phyloP scores from a whole-genome alignment of 2,888 invertebrate species.

The Dexiosoma caninum region DNA sequence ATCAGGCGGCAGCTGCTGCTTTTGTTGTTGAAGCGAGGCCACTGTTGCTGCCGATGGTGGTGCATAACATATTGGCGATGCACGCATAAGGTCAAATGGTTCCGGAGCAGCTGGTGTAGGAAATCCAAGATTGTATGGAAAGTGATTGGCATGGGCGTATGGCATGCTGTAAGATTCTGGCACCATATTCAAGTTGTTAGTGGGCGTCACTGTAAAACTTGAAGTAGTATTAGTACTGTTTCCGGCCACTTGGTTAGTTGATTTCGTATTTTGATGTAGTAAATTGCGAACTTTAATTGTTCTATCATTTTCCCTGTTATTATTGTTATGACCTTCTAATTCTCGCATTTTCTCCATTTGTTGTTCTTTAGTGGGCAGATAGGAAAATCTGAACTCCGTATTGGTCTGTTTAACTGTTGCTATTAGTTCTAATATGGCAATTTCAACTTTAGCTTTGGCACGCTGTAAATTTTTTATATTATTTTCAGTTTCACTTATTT shows the following conservation, averaged over 20 bases:
- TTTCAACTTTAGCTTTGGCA: conserved; percentile 76
- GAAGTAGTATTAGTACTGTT: conserved; percentile 29
- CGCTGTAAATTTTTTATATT: conserved; percentile 76
- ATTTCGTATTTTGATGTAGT: conserved; percentile 49
- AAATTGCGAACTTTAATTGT: conserved; percentile 41
- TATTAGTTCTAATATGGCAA: conserved; percentile 75
- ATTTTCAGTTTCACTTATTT: conserved; percentile 74
- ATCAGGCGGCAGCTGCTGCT: conserved; percentile 69
- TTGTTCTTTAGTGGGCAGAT: conserved; percentile 77
- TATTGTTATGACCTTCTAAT: conserved; percentile 61
- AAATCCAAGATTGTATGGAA: conserved; percentile 66
- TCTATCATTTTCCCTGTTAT: conserved; percentile 45
- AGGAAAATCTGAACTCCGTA: conserved; percentile 75
- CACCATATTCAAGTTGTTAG: conserved; percentile 58
- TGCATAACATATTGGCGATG: conserved; percentile 74
- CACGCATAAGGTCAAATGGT: conserved; percentile 67
- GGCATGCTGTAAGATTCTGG: conserved; percentile 66
- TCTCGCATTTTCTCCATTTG: conserved; percentile 72
- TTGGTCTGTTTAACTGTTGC: conserved; percentile 75
- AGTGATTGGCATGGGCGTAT: conserved; percentile 67
- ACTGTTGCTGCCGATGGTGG: conserved; percentile 65
- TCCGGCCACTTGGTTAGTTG: conserved; percentile 25
- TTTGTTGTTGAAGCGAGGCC: conserved; percentile 39
- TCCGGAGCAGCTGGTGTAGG: conserved; percentile 48
- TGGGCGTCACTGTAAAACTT: conserved; percentile 32